A percentile compares a stretch with the other conserved stretches of the same genome.
Conservation (phyloP, 2,113 vertebrate genomes). For the Austrofundulus limnaeus region DNA sequence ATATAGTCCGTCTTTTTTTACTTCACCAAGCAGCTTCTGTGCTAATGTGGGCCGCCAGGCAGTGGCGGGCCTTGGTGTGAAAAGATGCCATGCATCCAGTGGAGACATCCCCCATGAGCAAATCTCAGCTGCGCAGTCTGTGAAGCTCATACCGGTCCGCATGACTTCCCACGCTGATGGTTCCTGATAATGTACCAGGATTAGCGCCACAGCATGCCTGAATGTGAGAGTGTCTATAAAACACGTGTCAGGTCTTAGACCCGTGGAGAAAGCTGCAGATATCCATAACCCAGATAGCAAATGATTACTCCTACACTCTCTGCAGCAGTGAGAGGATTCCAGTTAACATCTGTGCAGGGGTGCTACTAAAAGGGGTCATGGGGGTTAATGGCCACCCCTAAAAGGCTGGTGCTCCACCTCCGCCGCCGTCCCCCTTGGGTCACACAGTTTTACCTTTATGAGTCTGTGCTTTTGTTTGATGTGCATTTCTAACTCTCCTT, state of each 20-base stretch:
- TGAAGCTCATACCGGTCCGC: conserved; percentile 70
- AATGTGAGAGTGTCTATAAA: conserved; percentile 5
- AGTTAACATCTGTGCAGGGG: background rate
- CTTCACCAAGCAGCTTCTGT: conserved; percentile 37
- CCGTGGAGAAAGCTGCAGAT: conserved; percentile 20
- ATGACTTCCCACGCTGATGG: conserved; percentile 75
- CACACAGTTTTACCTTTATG: no score
- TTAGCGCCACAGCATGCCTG: conserved; percentile 50
- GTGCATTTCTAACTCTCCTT: no score
- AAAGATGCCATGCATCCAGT: conserved; percentile 53
- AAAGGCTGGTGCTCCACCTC: no score
- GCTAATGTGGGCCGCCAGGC: conserved; percentile 49
- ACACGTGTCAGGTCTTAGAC: conserved; percentile 18
- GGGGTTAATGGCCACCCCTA: no score
- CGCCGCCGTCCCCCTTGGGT: no score
- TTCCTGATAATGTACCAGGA: conserved; percentile 63
- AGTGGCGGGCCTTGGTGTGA: conserved; percentile 46
- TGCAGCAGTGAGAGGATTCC: background rate
- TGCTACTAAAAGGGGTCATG: no score
- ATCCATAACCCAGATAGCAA: background rate
- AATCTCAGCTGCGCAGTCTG: conserved; percentile 50
- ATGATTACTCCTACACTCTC: conserved; percentile 4
- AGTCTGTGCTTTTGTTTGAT: no score
- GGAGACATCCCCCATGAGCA: conserved; percentile 56
- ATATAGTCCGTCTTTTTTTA: conserved; percentile 36